phyloP scores from a whole-genome alignment of 2,888 invertebrate species.

The Coelinius sp. region DNA sequence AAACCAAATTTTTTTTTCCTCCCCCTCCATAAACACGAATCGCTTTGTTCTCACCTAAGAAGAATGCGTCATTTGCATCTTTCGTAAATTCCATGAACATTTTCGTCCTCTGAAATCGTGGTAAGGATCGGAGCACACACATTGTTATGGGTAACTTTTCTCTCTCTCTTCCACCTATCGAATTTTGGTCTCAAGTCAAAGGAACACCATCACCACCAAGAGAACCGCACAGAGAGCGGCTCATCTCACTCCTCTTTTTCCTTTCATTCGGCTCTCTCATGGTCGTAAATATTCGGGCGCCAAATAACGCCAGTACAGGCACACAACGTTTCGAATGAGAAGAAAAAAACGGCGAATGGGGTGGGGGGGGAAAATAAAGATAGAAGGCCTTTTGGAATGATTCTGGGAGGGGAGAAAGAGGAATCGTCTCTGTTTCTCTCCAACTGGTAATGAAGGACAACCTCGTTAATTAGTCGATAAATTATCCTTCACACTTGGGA shows the following conservation, averaged over 20 bases:
- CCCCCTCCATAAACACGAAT: not conserved
- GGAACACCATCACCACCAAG: constrained; percentile 12
- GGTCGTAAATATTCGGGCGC: constrained; percentile 69
- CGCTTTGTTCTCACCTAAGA: constrained; percentile 27
- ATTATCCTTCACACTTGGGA: constrained; percentile 66
- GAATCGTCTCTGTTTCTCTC: constrained; percentile 56
- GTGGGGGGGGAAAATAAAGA: constrained; percentile 29
- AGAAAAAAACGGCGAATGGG: constrained; percentile 26
- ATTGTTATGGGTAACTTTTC: constrained; percentile 62
- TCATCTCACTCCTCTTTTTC: constrained; percentile 34
- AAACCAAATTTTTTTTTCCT: not conserved
- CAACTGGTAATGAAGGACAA: constrained; percentile 70
- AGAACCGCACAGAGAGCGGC: constrained; percentile 31
- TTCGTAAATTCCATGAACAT: constrained; percentile 57
- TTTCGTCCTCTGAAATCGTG: constrained; percentile 44
- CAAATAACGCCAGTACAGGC: constrained; percentile 65
- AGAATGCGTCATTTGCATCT: constrained; percentile 24
- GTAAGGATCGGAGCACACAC: constrained; percentile 61
- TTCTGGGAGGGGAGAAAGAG: constrained; percentile 30
- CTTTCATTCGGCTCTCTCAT: constrained; percentile 49
- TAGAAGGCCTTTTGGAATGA: constrained; percentile 32
- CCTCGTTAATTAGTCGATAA: constrained; percentile 71
- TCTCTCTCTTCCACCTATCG: constrained; percentile 2
- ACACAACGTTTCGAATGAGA: constrained; percentile 54
- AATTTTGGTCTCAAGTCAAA: constrained; percentile 26